Conservation (phyloP, 2,888 invertebrate species). For the Stratiomys singularior region DNA sequence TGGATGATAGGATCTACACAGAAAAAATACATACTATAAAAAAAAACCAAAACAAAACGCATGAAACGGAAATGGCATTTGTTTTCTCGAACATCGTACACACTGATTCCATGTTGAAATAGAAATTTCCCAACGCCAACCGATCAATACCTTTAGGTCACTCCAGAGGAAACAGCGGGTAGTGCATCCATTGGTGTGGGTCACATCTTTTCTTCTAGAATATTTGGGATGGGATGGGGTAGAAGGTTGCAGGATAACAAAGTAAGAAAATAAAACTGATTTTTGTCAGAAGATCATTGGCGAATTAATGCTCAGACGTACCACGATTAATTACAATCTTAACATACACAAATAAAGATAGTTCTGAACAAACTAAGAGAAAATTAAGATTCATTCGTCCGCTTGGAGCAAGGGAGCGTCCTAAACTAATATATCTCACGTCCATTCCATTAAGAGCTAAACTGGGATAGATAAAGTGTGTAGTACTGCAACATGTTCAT, state of each 20-base stretch:
- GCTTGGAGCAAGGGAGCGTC: background rate
- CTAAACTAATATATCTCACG: background rate
- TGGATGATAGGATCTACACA: slow-evolving; percentile 18
- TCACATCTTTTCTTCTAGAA: no score
- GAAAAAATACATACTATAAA: background rate
- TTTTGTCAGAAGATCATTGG: no score
- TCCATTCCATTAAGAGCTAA: slow-evolving; percentile 7
- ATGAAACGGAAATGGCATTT: no score
- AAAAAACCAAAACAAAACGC: background rate
- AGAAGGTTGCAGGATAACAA: no score
- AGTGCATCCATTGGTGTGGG: no score
- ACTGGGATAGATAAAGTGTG: slow-evolving; percentile 15
- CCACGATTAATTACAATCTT: slow-evolving; percentile 10
- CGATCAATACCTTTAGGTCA: no score
- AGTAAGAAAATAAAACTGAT: no score
- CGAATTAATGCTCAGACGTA: background rate
- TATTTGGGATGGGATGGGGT: no score
- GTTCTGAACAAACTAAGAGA: background rate
- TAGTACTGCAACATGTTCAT: background rate
- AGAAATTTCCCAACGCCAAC: no score
- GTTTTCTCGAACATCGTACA: no score
- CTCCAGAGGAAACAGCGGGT: no score
- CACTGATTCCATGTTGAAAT: no score
- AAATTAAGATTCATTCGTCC: background rate
- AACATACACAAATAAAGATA: slow-evolving; percentile 21